A percentile compares a stretch with the other conserved stretches of the same genome.
Conservation (phyloP, 2,113 vertebrate genomes). For the Cryptomyrus ogoouensis region DNA sequence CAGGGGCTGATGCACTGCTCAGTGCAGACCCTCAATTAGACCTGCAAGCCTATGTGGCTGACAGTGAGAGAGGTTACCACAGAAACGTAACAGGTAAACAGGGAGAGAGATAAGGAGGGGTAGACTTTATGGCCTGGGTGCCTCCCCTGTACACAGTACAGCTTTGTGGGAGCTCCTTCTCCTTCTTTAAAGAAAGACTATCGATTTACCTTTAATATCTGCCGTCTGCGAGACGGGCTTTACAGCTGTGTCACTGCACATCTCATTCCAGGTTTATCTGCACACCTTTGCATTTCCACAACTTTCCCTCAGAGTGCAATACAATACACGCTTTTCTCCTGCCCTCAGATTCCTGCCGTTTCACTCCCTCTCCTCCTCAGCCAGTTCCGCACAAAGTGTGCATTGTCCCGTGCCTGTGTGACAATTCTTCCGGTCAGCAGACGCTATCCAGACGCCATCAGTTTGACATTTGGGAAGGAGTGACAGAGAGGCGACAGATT, state of each 20-base stretch:
- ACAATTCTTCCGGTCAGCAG: background rate
- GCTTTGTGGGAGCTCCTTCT: background rate
- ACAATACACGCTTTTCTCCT: slow-evolving; percentile 2
- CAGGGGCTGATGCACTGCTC: background rate
- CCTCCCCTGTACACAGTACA: background rate
- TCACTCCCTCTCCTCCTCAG: background rate
- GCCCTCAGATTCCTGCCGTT: background rate
- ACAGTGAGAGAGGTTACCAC: background rate
- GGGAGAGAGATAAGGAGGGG: slow-evolving; percentile 38
- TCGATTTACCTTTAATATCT: background rate
- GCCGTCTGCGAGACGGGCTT: background rate
- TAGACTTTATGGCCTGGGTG: background rate
- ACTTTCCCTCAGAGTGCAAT: background rate
- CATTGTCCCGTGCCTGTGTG: background rate
- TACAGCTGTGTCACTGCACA: background rate
- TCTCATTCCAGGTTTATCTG: background rate
- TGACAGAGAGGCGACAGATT: background rate
- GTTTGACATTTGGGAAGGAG: background rate
- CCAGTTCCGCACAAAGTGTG: background rate
- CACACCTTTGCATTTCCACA: background rate
- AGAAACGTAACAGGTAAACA: slow-evolving; percentile 61
- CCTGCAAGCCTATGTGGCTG: background rate
- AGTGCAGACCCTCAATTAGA: background rate
- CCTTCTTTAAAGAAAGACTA: background rate
- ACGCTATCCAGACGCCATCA: background rate